Evolutionary conservation across 2,113 vertebrate genomes (phyloP), one percentile per base, ranked within the genome.

Genomic region (Gavia stellata): DNA sequence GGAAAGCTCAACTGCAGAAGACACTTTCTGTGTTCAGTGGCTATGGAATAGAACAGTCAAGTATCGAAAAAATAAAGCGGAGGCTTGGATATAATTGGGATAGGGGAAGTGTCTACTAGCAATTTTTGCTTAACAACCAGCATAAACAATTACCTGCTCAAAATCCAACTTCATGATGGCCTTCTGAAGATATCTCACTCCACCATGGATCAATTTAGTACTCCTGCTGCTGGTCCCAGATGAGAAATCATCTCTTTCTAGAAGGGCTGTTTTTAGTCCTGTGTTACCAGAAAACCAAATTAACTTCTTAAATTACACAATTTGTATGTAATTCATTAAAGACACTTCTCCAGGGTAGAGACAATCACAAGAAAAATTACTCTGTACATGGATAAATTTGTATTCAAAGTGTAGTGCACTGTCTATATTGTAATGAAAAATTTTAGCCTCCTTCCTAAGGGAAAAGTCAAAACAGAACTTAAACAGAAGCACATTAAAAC

Each of bases 141-240:
- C 97, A 97, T 95, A 97, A 97, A 97, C 97, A 98, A 96, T 99
- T 99, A 99, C 99, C 99, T 99, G 99, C 98, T 99, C 99, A 47
- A 99, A 98, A 99, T 99, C 99, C 98, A 99, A 96, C 98, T 98
- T 99, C 98, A 98, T 99, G 98, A 99, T 98, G 98, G 99, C 99
- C 99, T 99, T 99, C 98, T 99, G 99, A 98, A 99, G 99, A 97
- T 99, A 99, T 97, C 99, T 98, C 97, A 99, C 99, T 97, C 99
- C 99, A 97, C 99, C 98, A 59, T 99, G 99, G 98, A 99, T 99
- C 98, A 99, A 98, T 98, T 99, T 98, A 98, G 98, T 99, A 97
- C 99, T 99, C 98, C 97, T 98, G 98, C 99, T 99, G 98, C 99
- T 99, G 97, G 99, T 98, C 98, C 98, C 98, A 28, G 99, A 99